Conservation (phyloP, 2,113 vertebrate genomes). For the Labrus mixtus region DNA sequence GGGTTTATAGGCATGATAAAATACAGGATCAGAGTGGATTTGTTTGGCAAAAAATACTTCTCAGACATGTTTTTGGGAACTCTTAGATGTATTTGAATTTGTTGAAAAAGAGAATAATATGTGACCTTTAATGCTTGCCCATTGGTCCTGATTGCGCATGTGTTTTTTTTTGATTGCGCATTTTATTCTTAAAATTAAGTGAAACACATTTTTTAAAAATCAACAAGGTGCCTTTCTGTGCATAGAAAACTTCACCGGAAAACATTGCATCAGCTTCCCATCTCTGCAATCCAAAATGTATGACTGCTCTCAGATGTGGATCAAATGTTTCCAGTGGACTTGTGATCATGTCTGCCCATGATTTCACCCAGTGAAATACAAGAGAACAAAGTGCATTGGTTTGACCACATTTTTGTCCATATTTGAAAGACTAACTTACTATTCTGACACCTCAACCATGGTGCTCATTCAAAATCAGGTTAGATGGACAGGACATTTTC, state of each 20-base stretch:
- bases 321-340: background rate
- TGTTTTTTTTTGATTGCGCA: too few species aligned
- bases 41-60: too few species aligned
- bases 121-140: too few species aligned
- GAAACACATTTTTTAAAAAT: too few species aligned
- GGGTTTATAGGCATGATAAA: too few species aligned
- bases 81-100: too few species aligned
- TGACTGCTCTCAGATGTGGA: background rate
- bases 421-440: background rate
- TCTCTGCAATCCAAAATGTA: background rate
- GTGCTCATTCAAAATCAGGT: constrained; percentile 1
- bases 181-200: too few species aligned
- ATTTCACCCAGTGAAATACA: background rate
- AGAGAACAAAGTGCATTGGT: background rate
- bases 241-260: background rate
- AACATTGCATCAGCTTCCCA: background rate
- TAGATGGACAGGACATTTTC: background rate
- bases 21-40: too few species aligned
- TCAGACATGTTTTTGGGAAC: too few species aligned
- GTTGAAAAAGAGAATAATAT: too few species aligned
- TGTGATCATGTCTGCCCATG: background rate
- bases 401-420: background rate
- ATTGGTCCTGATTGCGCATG: too few species aligned
- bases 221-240: background rate
- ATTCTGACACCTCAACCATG: background rate